A percentile compares a stretch with the other conserved stretches of the same genome.
phyloP scores from a whole-genome alignment of 2,888 invertebrate genomes.

The Elaeidobius kamerunicus region DNA sequence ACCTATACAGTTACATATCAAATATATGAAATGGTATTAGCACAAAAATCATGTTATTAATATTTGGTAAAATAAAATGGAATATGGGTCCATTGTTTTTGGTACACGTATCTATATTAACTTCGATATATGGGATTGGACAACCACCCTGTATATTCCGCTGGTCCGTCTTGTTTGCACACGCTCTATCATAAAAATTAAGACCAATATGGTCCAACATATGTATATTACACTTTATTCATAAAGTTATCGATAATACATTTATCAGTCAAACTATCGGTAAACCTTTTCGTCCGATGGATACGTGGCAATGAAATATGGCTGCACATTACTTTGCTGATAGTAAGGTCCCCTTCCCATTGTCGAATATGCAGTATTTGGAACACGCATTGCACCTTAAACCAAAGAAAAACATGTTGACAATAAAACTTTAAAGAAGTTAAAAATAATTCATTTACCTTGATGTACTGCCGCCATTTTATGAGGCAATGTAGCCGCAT shows the following conservation, averaged over 20 bases:
- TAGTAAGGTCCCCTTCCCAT: slow-evolving; percentile 59
- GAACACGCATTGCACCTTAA: slow-evolving; percentile 19
- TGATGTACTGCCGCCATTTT: slow-evolving; percentile 49
- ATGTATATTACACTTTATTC: slow-evolving; percentile 3
- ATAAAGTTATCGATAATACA: neutral
- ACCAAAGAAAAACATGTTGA: slow-evolving; percentile 2
- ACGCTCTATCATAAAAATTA: slow-evolving; percentile 4
- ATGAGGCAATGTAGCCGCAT: slow-evolving; percentile 64
- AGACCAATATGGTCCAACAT: slow-evolving; percentile 29
- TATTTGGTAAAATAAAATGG: too few species aligned
- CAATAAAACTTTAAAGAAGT: slow-evolving; percentile 39
- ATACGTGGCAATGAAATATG: slow-evolving; percentile 60
- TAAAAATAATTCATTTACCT: slow-evolving; percentile 12
- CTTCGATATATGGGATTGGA: too few species aligned
- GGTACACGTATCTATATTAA: too few species aligned
- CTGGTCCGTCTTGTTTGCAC: too few species aligned
- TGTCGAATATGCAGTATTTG: slow-evolving; percentile 55
- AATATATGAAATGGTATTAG: too few species aligned
- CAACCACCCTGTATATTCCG: too few species aligned
- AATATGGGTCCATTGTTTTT: too few species aligned
- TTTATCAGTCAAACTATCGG: slow-evolving; percentile 50
- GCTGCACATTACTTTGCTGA: slow-evolving; percentile 48
- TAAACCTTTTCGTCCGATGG: slow-evolving; percentile 62
- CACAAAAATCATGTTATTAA: too few species aligned
- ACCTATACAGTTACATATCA: too few species aligned